Evolutionary conservation across 2,797 vertebrate species (phyloP).

Genomic region (Coluber constrictor): DNA sequence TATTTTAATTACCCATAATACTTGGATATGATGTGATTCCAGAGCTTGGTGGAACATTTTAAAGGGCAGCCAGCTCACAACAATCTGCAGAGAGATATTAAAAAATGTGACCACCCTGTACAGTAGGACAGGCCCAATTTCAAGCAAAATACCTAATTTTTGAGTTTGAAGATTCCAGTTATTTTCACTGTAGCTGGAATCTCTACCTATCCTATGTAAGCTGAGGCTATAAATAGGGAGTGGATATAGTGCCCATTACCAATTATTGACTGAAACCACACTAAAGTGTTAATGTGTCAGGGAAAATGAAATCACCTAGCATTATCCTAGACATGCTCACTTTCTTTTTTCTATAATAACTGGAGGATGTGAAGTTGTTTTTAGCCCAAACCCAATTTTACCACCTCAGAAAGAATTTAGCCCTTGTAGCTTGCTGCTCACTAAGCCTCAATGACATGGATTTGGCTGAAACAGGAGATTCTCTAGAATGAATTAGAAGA

Average conservation of each 20-base stretch:
- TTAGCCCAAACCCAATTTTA: background rate
- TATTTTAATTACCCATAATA: background rate
- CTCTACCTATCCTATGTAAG: background rate
- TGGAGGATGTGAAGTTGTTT: background rate
- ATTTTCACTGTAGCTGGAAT: background rate
- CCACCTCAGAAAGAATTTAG: background rate
- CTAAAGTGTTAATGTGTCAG: background rate
- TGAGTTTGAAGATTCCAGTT: background rate
- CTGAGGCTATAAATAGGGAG: background rate
- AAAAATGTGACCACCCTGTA: background rate
- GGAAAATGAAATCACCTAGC: background rate
- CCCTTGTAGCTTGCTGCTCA: background rate
- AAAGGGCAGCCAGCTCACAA: background rate
- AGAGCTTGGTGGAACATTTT: background rate
- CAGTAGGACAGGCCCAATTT: background rate
- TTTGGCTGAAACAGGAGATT: background rate
- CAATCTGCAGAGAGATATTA: background rate
- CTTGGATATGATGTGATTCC: background rate
- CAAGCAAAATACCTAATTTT: background rate
- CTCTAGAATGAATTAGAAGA: constrained; percentile 21
- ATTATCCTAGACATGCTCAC: background rate
- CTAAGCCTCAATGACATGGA: background rate
- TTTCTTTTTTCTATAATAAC: background rate
- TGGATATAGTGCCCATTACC: background rate
- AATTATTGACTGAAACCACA: background rate